These are phyloP conservation scores for Oxycera nigricornis DNA, from an alignment of 2,888 invertebrate species.

Conservation along the genomic window DNA sequence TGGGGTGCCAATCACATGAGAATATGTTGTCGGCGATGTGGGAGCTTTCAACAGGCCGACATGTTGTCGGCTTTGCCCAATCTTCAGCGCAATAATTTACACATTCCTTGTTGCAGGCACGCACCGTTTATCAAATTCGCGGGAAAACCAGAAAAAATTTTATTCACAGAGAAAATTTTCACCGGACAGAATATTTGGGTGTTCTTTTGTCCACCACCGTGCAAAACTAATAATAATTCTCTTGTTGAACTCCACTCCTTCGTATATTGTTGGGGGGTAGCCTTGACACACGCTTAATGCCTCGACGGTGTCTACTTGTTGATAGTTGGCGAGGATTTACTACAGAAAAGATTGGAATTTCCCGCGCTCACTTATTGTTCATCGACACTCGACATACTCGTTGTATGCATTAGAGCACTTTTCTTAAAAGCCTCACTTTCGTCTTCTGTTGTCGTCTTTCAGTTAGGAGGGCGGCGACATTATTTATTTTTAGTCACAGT, in stretches of 20 bases:
- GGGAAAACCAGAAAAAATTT: neutral
- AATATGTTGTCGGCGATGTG: neutral
- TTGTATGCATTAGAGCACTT: neutral
- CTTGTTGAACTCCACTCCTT: slow-evolving; percentile 13
- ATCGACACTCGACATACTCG: neutral
- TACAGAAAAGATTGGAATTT: neutral
- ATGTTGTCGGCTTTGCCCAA: neutral
- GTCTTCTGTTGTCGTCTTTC: neutral
- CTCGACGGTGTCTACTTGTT: slow-evolving; percentile 14
- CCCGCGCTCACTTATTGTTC: neutral
- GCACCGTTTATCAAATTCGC: neutral
- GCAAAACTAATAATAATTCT: neutral
- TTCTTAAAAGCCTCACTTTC: neutral
- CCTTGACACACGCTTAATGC: slow-evolving; percentile 14
- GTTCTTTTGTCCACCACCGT: neutral
- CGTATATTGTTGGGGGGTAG: neutral
- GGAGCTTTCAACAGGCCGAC: slow-evolving; percentile 12
- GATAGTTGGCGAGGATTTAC: neutral
- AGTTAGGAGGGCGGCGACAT: neutral
- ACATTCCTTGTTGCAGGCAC: neutral
- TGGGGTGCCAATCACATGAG: slow-evolving; percentile 22
- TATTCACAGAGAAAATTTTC: neutral
- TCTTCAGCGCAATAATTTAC: neutral
- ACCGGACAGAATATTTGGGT: neutral
- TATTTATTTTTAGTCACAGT: slow-evolving; percentile 17